Evolutionary conservation across 2,888 invertebrate species (phyloP).

Genomic region (Apomyelois bistriatella): DNA sequence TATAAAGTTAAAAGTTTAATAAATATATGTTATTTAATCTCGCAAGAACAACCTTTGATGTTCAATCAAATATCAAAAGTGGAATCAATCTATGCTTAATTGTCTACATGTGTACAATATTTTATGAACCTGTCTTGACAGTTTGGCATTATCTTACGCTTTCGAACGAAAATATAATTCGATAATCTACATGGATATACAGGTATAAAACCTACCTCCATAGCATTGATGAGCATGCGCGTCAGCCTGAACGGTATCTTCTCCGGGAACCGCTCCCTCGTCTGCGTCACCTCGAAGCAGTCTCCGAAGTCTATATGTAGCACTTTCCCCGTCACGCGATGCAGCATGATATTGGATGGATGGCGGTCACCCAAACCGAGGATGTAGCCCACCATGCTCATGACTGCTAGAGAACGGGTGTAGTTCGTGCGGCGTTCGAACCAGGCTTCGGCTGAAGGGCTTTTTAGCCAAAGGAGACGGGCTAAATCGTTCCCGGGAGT

Average conservation of each 20-base stretch:
- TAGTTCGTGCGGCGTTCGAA: slow-evolving; percentile 98
- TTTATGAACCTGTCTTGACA: too few species aligned
- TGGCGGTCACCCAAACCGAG: slow-evolving; percentile 98
- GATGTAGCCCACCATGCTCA: slow-evolving; percentile 99
- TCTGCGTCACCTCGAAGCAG: slow-evolving; percentile 99
- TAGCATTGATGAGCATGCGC: slow-evolving; percentile 98
- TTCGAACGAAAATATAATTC: too few species aligned
- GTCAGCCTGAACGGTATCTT: slow-evolving; percentile 98
- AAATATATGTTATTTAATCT: too few species aligned
- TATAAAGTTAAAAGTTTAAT: too few species aligned
- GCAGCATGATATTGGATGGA: slow-evolving; percentile 98
- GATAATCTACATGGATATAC: too few species aligned
- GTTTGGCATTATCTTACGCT: too few species aligned
- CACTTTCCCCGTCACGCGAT: slow-evolving; percentile 97
- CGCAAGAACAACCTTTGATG: too few species aligned
- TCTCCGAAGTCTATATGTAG: slow-evolving; percentile 99
- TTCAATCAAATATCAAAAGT: too few species aligned
- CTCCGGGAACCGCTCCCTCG: slow-evolving; percentile 98
- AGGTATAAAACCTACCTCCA: slow-evolving; percentile 83
- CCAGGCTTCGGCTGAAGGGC: slow-evolving; percentile 98
- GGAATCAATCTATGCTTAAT: too few species aligned
- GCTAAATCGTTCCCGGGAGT: slow-evolving; percentile 97
- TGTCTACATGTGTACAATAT: too few species aligned
- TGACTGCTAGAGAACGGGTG: slow-evolving; percentile 97
- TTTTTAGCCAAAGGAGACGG: slow-evolving; percentile 96